Evolutionary conservation across 2,797 vertebrate species (phyloP), one percentile per base, ranked within the genome.

Genomic region (Coreius guichenoti): DNA sequence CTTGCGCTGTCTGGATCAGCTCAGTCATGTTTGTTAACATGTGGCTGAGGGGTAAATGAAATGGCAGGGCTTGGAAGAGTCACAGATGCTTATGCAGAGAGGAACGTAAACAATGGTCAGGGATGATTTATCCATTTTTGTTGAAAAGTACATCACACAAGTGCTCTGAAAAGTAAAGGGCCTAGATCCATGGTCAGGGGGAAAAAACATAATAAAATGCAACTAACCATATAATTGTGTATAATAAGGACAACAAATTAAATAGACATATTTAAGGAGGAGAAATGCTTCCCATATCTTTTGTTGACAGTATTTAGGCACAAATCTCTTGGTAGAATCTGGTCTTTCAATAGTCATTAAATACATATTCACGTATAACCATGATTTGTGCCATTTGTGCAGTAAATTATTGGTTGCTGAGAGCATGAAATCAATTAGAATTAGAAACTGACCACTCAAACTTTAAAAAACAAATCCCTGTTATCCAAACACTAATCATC

Each of bases 1-100:
- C 65, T 68, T 79, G 31, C 21, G 45, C 70, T 69, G 63, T 83
- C 54, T 79, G 47, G 47, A 47, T 75, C 58, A 21, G 65, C 29
- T 45, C 81, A 69, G 45, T 67, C 77, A 78, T 89, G 86, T 88
- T 86, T 84, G 68, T 81, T 79, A 84, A 80, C n/a, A 73, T 67
- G 39, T 61, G 75, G 82, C 61, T 73, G 19, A 69, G 68, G 81
- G 70, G 49, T 73, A 82, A 85, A 83, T 68, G n/a, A 68, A 84
- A 88, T 0, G 39, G 54, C 68, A 74, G 45, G 65, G 33, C 68
- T 69, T 49, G 54, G 63, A 84, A 67, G 56, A 87, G 45, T 61
- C 63, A 51, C 1, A 3, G 19, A 13, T 33, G 39, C 63, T 80
- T 56, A 26, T 54, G 45, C 47, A 26, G 56, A 8, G 23, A 21